phyloP scores from a whole-genome alignment of 2,888 invertebrate genomes.

The Thymelicus lineola region DNA sequence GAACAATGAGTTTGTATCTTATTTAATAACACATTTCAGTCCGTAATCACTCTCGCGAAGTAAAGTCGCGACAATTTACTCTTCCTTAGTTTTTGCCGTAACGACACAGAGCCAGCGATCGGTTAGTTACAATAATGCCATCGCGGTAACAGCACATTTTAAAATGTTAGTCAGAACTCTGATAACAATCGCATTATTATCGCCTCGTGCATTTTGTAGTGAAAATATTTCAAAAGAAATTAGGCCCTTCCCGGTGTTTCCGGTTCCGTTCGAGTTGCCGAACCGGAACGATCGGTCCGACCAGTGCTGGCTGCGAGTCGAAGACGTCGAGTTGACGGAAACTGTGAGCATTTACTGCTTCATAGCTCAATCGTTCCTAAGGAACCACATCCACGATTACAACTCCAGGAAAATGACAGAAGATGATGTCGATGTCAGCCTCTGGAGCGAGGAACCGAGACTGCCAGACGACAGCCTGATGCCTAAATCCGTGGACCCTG shows the following conservation, averaged over 20 bases:
- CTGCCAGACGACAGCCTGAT: slow-evolving; percentile 50
- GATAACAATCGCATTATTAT: slow-evolving; percentile 44
- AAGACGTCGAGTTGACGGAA: slow-evolving; percentile 71
- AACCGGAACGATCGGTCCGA: slow-evolving; percentile 72
- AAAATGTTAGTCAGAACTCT: slow-evolving; percentile 71
- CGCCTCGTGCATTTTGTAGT: slow-evolving; percentile 40
- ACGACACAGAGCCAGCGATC: slow-evolving; percentile 59
- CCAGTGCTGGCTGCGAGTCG: slow-evolving; percentile 77
- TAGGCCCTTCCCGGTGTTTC: slow-evolving; percentile 59
- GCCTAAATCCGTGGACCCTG: slow-evolving; percentile 51
- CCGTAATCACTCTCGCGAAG: slow-evolving; percentile 69
- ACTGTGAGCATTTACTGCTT: slow-evolving; percentile 67
- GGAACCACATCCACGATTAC: slow-evolving; percentile 68
- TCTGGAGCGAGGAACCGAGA: slow-evolving; percentile 68
- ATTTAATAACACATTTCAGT: slow-evolving; percentile 65
- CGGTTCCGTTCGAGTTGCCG: slow-evolving; percentile 72
- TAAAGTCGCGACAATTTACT: slow-evolving; percentile 59
- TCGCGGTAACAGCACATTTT: slow-evolving; percentile 65
- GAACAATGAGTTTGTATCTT: slow-evolving; percentile 33
- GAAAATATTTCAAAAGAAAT: slow-evolving; percentile 27
- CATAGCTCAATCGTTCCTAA: slow-evolving; percentile 66
- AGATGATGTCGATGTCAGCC: slow-evolving; percentile 69
- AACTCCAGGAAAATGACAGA: slow-evolving; percentile 71
- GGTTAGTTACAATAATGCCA: slow-evolving; percentile 76
- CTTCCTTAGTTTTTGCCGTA: slow-evolving; percentile 66